Percentiles rank a stretch among this genome's conserved stretches.
phyloP scores from a whole-genome alignment of 2,113 vertebrate species.

The Colossoma macropomum region DNA sequence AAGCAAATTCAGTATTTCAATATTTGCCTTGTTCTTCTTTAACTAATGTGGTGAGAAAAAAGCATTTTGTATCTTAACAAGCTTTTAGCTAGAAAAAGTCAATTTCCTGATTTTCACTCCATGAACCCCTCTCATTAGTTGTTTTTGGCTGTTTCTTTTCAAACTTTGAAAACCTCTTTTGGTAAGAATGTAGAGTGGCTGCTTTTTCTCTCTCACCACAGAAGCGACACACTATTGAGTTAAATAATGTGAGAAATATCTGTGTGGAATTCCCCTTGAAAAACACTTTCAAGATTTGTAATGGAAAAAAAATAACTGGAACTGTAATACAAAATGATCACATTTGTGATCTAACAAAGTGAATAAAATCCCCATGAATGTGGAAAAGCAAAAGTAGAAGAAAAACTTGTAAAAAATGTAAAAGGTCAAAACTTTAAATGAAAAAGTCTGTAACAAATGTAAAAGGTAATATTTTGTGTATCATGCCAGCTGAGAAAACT shows the following conservation, averaged over 20 bases:
- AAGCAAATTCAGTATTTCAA: background rate
- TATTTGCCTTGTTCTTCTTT: background rate
- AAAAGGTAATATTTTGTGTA: conserved; percentile 57
- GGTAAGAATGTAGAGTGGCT: no score
- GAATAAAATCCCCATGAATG: background rate
- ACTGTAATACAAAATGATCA: background rate
- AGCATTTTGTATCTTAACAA: no score
- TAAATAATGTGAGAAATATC: background rate
- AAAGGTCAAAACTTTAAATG: background rate
- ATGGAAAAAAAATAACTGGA: background rate
- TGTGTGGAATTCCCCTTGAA: background rate
- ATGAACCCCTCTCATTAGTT: no score
- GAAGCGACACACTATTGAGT: no score
- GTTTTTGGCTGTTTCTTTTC: no score
- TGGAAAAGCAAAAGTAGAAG: background rate
- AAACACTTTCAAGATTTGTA: background rate
- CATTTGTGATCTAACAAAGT: background rate
- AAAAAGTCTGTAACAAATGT: background rate
- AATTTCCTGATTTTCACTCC: no score
- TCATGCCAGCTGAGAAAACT: conserved; percentile 61
- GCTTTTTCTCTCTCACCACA: no score
- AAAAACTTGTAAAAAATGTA: background rate
- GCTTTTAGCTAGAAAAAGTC: no score
- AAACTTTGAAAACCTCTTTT: no score
- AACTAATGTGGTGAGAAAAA: background rate